Evolutionary conservation across 2,113 vertebrate species (phyloP), one percentile per base, ranked within the genome.

Genomic region (Sitta europaea): DNA sequence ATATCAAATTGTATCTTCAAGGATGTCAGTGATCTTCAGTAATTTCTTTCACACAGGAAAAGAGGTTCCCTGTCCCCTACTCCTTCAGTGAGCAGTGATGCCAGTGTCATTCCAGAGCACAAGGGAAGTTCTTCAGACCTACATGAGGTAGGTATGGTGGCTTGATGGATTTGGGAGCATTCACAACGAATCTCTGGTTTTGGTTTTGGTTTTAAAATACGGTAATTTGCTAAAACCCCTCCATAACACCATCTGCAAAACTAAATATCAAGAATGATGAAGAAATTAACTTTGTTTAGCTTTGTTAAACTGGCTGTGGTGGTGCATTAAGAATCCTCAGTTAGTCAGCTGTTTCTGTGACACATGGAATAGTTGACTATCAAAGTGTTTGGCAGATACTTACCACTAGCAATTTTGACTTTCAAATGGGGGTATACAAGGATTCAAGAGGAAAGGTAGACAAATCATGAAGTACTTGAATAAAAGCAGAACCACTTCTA

Each of bases 11-110:
- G 36, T 61, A 38, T 58, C 35, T 80, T 80, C 33, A 72, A 58
- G 58, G 70, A 72, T 45, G 8, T 68, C 15, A 58, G 40, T 54
- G 45, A 61, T 66, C 18, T 80, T n/a, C 22, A 42, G 7, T 55
- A 85, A 47, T 79, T 63, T 94, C 35, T 94, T 78, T 78, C 53
- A 67, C 27, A 58, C 29, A 97, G 97, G 71, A 63, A 25, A n/a
- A 53, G 8, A 11, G 88, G 50, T 72, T 70, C 40, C 6, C 6
- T 45, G 33, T 72, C 53, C 29, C 13, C 75, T 78, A 3, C 23
- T 42, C 2, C 24, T 82, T 19, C 62, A 57, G 8, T 7, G 35
- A 66, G 3, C 21, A 31, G 28, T 25, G 75, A 65, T 72, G 33
- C 29, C 19, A 40, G 3, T 68, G 35, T 24, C 27, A 58, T 35